Conservation (phyloP, 2,113 vertebrate genomes). For the Taxidea taxus region DNA sequence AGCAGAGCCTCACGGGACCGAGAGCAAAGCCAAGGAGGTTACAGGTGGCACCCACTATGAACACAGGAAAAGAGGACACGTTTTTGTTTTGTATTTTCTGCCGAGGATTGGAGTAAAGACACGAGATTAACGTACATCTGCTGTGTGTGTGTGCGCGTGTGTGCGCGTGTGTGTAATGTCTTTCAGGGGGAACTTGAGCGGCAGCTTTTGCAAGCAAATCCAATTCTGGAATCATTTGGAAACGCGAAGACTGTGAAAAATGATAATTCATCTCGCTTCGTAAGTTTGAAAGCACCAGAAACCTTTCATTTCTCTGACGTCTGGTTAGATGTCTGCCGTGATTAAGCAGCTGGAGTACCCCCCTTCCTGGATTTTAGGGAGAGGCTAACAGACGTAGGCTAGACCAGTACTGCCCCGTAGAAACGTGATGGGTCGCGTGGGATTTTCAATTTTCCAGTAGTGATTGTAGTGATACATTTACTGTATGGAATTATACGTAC, state of each 20-base stretch:
- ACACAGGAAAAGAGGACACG: background rate
- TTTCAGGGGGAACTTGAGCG: constrained; percentile 95
- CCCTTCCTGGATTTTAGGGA: constrained; percentile 7
- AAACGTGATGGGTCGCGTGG: background rate
- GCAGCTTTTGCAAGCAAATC: constrained; percentile 98
- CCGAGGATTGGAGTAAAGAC: background rate
- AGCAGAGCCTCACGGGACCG: constrained; percentile 17
- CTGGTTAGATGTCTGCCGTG: background rate
- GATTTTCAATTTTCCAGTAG: background rate
- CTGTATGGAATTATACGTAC: background rate
- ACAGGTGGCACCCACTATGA: background rate
- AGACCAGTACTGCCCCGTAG: background rate
- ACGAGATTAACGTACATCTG: constrained; percentile 36
- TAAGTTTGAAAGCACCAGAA: constrained; percentile 85
- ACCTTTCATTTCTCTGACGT: background rate
- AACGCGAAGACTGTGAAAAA: constrained; percentile 99
- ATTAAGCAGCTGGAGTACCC: background rate
- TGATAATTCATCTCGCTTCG: constrained; percentile 98
- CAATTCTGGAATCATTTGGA: constrained; percentile 97
- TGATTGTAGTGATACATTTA: background rate
- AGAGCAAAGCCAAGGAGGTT: background rate
- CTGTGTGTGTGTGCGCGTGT: constrained; percentile 19
- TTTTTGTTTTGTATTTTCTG: background rate
- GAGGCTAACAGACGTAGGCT: background rate
- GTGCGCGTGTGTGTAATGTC: constrained; percentile 61